Conservation (phyloP, 92 coral and sea anemone genomes). For the Epizoanthus stellaris region DNA sequence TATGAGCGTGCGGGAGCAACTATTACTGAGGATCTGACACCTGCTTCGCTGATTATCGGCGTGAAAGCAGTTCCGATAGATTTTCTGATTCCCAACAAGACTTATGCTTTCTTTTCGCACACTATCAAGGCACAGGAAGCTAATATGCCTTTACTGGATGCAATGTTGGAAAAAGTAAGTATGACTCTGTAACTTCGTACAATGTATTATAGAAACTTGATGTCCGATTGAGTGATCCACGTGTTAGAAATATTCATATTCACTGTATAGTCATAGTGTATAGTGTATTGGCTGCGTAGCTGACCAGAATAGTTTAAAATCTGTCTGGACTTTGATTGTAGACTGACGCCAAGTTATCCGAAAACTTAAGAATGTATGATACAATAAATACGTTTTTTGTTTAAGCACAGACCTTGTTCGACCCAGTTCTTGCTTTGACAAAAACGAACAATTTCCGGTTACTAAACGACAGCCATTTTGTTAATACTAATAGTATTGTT, state of each 20-base stretch:
- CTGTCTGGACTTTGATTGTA: neutral
- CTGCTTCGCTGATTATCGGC: slow-evolving; percentile 92
- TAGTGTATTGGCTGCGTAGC: neutral
- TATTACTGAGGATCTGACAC: slow-evolving; percentile 85
- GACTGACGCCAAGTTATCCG: too few species aligned
- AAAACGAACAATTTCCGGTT: neutral
- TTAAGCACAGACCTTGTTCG: neutral
- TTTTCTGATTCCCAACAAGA: slow-evolving; percentile 83
- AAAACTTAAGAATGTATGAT: too few species aligned
- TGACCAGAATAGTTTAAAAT: neutral
- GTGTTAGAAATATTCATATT: neutral
- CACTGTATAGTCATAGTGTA: too few species aligned
- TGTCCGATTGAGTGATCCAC: neutral
- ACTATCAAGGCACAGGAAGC: slow-evolving; percentile 98
- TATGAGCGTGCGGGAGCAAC: slow-evolving; percentile 94
- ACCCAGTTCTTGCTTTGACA: neutral
- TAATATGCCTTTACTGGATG: slow-evolving; percentile 92
- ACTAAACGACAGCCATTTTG: neutral
- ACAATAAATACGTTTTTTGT: too few species aligned
- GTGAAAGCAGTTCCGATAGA: slow-evolving; percentile 96
- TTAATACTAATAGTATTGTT: too few species aligned
- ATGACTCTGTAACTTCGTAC: neutral
- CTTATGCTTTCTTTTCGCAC: slow-evolving; percentile 96
- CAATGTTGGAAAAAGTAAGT: slow-evolving; percentile 93
- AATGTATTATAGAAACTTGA: neutral